Evolutionary conservation across 2,797 vertebrate species (phyloP), one percentile per base, ranked within the genome.

Genomic region (Pogonophryne albipinna): DNA sequence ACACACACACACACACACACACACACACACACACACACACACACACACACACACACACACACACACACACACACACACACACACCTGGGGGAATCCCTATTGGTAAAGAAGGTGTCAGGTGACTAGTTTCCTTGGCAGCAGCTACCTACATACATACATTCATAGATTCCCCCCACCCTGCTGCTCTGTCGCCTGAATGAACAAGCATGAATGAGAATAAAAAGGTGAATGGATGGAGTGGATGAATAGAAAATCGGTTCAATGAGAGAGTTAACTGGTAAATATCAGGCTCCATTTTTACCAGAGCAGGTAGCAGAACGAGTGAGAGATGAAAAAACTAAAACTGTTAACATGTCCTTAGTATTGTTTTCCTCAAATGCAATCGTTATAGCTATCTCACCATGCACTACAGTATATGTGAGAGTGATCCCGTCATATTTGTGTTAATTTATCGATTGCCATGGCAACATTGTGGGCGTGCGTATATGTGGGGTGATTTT

Each of bases 41-140:
- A 23, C 23, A 23, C 23, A 23, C 23, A 23, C 23, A 23, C 23
- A 23, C 23, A 23, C 23, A 23, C 23, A 23, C 23, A 23, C 23
- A 23, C 23, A 23, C 23, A 23, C 23, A 23, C 23, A 23, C 23
- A 23, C 23, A 23, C 23, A 23, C 23, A 23, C 23, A 3, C 23
- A 3, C 3, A 23, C 23, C 3, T 65, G 3, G 59, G 73, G 82
- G 80, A 87, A 88, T 84, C 84, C 90, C 83, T 71, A 88, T 90
- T 89, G 86, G 88, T 88, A 85, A 84, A 86, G 80, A 84, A 6
- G 15, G 58, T 80, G 77, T 83, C 91, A 91, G 76, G 85, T 91
- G 89, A 90, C 79, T 50, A 0, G 88, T 91, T 91, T 79, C 90
- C 87, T 92, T 92, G 85, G 81, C 85, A 91, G 79, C 89, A 70